Percentiles rank a stretch among this genome's conserved stretches.
Evolutionary conservation across 2,113 vertebrate species (phyloP).

Genomic region (Syngnathus scovelli): DNA sequence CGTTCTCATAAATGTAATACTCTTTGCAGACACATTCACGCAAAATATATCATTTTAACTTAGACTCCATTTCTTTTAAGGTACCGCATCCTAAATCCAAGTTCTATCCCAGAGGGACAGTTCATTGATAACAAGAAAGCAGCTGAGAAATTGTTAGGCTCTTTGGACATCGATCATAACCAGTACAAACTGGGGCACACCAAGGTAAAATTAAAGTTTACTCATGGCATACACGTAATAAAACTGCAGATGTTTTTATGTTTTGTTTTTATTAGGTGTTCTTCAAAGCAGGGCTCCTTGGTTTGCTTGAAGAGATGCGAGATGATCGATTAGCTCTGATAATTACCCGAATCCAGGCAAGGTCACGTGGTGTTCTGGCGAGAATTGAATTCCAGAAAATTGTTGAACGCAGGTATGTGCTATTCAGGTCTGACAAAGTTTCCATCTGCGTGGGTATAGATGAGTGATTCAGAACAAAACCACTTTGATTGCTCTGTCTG

Average conservation of each 20-base stretch:
- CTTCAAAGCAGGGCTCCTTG: slow-evolving; percentile 81
- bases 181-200: slow-evolving; percentile 81
- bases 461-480: neutral
- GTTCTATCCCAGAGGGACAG: slow-evolving; percentile 68
- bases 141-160: slow-evolving; percentile 69
- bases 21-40: slow-evolving; percentile 52
- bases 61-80: slow-evolving; percentile 16
- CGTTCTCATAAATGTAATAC: too few species aligned
- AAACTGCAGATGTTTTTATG: neutral
- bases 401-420: slow-evolving; percentile 75
- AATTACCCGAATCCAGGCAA: slow-evolving; percentile 80
- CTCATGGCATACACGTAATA: neutral
- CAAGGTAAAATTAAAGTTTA: slow-evolving; percentile 61
- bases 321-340: slow-evolving; percentile 81
- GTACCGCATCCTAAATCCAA: slow-evolving; percentile 56
- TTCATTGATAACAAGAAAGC: slow-evolving; percentile 87
- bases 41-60: neutral
- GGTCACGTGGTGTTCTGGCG: slow-evolving; percentile 77
- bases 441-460: neutral
- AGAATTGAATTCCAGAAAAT: slow-evolving; percentile 85
- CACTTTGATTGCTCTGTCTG: neutral
- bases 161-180: slow-evolving; percentile 74
- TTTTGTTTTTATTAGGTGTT: slow-evolving; percentile 53
- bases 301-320: slow-evolving; percentile 82
- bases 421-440: neutral